Conservation (phyloP, 2,888 invertebrate species). For the Neoascia interrupta region DNA sequence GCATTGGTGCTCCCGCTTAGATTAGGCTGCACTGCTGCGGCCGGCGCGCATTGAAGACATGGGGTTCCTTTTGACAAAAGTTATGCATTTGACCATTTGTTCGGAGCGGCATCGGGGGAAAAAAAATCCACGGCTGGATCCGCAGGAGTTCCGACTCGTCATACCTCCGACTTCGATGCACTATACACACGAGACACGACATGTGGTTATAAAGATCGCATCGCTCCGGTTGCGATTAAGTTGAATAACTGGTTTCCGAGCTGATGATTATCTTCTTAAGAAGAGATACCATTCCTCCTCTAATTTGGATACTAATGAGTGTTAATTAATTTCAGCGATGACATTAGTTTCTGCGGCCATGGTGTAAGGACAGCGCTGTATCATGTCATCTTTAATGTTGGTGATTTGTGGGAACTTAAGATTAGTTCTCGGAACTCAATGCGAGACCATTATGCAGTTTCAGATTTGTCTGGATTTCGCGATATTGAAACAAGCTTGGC, state of each 20-base stretch:
- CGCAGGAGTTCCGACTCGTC: no score
- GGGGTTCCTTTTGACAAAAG: no score
- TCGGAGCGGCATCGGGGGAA: no score
- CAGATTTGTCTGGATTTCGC: neutral
- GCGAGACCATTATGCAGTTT: neutral
- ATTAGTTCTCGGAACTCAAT: constrained; percentile 14
- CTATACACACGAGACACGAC: no score
- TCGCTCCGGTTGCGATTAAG: no score
- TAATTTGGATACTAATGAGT: constrained; percentile 45
- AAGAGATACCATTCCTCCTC: constrained; percentile 25
- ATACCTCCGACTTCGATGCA: no score
- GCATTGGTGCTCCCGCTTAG: constrained; percentile 20
- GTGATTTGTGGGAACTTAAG: neutral
- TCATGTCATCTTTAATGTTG: constrained; percentile 30
- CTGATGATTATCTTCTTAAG: constrained; percentile 24
- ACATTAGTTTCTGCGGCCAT: constrained; percentile 18
- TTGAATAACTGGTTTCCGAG: constrained; percentile 16
- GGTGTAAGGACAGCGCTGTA: constrained; percentile 17
- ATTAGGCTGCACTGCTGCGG: constrained; percentile 47
- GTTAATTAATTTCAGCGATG: constrained; percentile 42
- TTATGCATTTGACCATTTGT: no score
- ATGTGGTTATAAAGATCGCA: no score
- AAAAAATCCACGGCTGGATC: no score
- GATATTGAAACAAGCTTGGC: neutral
- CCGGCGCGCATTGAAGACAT: constrained; percentile 29